These are phyloP conservation scores for Lepisosteus osseus DNA, from an alignment of 2,113 vertebrate species.

Conservation along the genomic window DNA sequence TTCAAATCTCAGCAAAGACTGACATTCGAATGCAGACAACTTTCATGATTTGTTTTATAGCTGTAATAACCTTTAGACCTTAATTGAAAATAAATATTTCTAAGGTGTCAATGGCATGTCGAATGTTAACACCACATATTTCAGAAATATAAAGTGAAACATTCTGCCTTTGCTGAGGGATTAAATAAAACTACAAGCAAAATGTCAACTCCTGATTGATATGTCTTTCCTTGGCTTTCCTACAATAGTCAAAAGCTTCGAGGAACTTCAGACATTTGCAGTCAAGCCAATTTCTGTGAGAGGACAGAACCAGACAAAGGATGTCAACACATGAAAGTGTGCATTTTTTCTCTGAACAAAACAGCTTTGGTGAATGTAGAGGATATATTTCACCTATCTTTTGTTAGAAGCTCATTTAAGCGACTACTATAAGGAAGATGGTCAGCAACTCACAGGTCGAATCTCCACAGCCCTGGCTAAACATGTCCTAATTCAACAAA, in stretches of 20 bases:
- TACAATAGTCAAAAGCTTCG: slow-evolving; percentile 37
- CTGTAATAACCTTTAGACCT: slow-evolving; percentile 22
- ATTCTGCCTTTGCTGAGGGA: slow-evolving; percentile 26
- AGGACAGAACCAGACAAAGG: slow-evolving; percentile 27
- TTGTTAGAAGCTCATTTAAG: slow-evolving; percentile 49
- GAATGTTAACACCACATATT: slow-evolving; percentile 17
- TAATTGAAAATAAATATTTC: slow-evolving; percentile 18
- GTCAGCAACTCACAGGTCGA: slow-evolving; percentile 85
- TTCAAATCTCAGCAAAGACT: slow-evolving; percentile 35
- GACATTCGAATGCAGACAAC: slow-evolving; percentile 27
- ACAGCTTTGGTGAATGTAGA: slow-evolving; percentile 62
- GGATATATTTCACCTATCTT: slow-evolving; percentile 29
- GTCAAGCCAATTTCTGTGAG: slow-evolving; percentile 35
- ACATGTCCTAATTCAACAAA: slow-evolving; percentile 38
- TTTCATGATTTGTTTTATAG: slow-evolving; percentile 35
- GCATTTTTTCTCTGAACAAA: slow-evolving; percentile 10
- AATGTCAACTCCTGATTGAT: slow-evolving; percentile 25
- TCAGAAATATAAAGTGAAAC: slow-evolving; percentile 23
- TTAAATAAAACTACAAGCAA: slow-evolving; percentile 19
- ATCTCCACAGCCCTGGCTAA: slow-evolving; percentile 64
- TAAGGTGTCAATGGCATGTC: slow-evolving; percentile 32
- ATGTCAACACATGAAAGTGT: slow-evolving; percentile 31
- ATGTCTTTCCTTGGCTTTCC: slow-evolving; percentile 30
- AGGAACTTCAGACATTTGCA: slow-evolving; percentile 42
- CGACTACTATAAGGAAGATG: slow-evolving; percentile 68